Evolutionary conservation across 2,113 vertebrate genomes (phyloP), one percentile per base, ranked within the genome.

Genomic region (Phoenicopterus ruber): DNA sequence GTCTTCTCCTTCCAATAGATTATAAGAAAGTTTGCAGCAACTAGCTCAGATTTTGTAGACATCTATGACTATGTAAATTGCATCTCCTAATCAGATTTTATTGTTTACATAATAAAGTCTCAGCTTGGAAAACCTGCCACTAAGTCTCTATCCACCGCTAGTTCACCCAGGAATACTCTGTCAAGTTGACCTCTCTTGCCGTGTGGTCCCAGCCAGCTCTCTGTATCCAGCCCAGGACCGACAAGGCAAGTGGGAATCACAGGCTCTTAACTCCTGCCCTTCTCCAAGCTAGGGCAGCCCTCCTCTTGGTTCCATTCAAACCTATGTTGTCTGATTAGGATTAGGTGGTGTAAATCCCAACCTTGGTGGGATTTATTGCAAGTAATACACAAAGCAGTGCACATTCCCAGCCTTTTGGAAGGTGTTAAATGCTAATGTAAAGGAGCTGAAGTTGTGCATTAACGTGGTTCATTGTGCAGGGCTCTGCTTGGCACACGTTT

Each of bases 191-290:
- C 8, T 80, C 28, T 83, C 17, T 50, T 47, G 29, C 10, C 4
- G 0, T 20, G 32, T 32, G 21, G 11, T 72, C 38, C 12, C 20
- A 71, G 15, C 2, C 42, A 65, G 9, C 7, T 40, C 28, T 80
- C n/a, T 29, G 15, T 20, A 19, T 26, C 38, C 40, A 29, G 10
- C 7, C 49, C n/a, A 29, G 26, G n/a, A 38, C 15, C 1, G 0
- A 0, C 1, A 29, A 66, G n/a, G 7, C 2, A 3, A 36, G 13
- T 32, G 32, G 20, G 17, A 73, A 11, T 66, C 46, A 4, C 22
- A 47, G 29, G 3, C 19, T 69, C 4, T 38, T 7, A 20, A 6
- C 32, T 54, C 18, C 42, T 40, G 29, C 17, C 14, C 7, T 73
- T 74, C 29, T 55, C 7, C 40, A 38, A 38, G 6, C 20, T 34